These are phyloP conservation scores for Diarsia rubi DNA, from an alignment of 2,888 invertebrate genomes.

Conservation along the genomic window DNA sequence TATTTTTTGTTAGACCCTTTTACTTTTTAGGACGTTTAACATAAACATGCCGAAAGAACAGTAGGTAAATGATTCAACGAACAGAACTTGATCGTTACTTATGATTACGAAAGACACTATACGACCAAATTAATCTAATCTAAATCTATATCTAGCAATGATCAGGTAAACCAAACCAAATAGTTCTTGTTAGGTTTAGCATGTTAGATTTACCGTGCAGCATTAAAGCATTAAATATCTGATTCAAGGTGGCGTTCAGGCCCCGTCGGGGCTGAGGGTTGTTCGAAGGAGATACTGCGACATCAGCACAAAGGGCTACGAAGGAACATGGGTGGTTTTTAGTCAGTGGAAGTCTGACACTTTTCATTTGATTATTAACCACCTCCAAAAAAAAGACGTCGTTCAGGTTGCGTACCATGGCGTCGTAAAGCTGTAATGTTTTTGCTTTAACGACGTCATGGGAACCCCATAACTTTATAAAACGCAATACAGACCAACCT, in stretches of 20 bases:
- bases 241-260: neutral
- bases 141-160: neutral
- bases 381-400: too few relatives aligned
- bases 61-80: neutral
- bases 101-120: neutral
- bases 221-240: neutral
- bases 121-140: neutral
- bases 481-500: constrained; percentile 15
- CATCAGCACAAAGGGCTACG: too few relatives aligned
- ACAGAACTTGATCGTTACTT: neutral
- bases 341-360: too few relatives aligned
- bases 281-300: too few relatives aligned
- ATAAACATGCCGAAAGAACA: neutral
- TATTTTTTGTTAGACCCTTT: neutral
- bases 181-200: neutral
- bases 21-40: neutral
- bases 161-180: neutral
- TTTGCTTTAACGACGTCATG: too few relatives aligned
- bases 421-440: too few relatives aligned
- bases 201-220: neutral
- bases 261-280: too few relatives aligned
- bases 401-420: too few relatives aligned
- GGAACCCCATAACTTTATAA: constrained; percentile 19
- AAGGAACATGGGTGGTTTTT: too few relatives aligned
- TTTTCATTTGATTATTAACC: too few relatives aligned